These are phyloP conservation scores for Probaryconus sp. DNA, from an alignment of 1,140 invertebrate species.

Conservation along the genomic window DNA sequence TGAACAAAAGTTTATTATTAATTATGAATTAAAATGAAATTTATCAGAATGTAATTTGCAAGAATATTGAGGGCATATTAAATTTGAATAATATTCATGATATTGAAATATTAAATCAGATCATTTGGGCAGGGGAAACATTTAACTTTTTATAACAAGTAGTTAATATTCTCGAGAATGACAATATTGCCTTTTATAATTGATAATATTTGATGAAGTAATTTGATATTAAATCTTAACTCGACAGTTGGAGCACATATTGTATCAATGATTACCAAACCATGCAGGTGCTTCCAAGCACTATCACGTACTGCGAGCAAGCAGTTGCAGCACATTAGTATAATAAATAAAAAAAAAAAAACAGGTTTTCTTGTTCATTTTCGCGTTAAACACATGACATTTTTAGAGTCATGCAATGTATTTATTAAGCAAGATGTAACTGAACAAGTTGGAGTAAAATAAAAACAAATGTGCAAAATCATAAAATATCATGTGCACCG, in stretches of 20 bases:
- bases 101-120: no score
- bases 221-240: no score
- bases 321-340: slow-evolving; percentile 34
- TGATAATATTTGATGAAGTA: no score
- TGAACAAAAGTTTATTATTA: no score
- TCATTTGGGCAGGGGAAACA: no score
- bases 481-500: slow-evolving; percentile 6
- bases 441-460: slow-evolving; percentile 53
- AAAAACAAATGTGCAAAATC: slow-evolving; percentile 13
- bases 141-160: no score
- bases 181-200: no score
- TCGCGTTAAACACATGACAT: slow-evolving; percentile 44
- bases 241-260: slow-evolving; percentile 26
- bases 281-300: slow-evolving; percentile 46
- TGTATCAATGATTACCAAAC: slow-evolving; percentile 47
- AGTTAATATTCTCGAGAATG: background rate
- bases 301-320: slow-evolving; percentile 43
- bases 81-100: no score
- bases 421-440: slow-evolving; percentile 22
- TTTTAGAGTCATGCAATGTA: slow-evolving; percentile 30
- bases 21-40: no score
- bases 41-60: no score
- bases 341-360: slow-evolving; percentile 52
- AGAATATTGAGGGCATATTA: no score
- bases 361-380: slow-evolving; percentile 51